Conservation (phyloP, 2,888 invertebrate genomes). For the Alentia gelatinosa region DNA sequence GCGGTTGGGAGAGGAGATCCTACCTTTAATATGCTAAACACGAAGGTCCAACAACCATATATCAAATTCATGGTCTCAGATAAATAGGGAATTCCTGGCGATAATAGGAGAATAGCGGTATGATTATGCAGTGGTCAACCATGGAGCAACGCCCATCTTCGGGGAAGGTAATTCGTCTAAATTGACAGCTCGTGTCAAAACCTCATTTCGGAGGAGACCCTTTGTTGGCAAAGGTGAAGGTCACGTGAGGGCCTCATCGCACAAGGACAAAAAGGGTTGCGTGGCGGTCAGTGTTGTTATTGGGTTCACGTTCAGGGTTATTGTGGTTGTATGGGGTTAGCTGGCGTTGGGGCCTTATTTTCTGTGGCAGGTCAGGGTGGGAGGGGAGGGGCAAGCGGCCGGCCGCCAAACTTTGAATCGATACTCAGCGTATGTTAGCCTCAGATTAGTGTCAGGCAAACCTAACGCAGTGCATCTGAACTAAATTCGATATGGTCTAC, state of each 20-base stretch:
- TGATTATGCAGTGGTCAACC: background rate
- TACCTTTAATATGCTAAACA: no score
- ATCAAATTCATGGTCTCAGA: no score
- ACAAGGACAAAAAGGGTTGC: background rate
- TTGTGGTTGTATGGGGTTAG: background rate
- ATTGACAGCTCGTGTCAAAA: background rate
- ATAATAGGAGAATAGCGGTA: background rate
- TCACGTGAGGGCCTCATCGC: background rate
- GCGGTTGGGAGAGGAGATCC: no score
- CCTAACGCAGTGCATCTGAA: no score
- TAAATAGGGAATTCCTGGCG: background rate
- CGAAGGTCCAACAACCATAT: no score
- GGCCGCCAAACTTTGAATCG: no score
- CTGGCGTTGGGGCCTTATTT: background rate
- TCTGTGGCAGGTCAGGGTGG: background rate
- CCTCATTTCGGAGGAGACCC: background rate
- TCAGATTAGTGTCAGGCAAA: no score
- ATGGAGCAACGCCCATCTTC: background rate
- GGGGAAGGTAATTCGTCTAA: background rate
- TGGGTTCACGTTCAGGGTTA: background rate
- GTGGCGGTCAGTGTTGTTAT: background rate
- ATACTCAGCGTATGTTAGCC: no score
- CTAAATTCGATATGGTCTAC: no score
- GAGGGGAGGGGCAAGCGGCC: background rate
- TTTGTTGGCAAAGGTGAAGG: slow-evolving; percentile 6